Conservation (phyloP, 2,797 vertebrate species). For the Scomberomorus guttatus region DNA sequence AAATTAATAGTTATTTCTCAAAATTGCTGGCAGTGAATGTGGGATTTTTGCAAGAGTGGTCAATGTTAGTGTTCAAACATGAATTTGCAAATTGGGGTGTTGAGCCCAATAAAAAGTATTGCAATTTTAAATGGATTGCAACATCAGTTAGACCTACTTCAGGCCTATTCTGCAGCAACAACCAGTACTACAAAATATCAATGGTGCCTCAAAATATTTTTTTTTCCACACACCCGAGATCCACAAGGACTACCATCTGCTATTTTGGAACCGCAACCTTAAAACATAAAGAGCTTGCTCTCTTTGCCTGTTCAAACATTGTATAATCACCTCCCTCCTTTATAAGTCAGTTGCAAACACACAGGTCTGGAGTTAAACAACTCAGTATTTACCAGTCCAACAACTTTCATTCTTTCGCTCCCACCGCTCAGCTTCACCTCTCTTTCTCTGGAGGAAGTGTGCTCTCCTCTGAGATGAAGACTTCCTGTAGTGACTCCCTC, state of each 20-base stretch:
- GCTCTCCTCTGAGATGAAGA: constrained; percentile 68
- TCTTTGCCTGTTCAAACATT: background rate
- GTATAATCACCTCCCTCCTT: too few species aligned
- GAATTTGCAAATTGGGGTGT: too few species aligned
- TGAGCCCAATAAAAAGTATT: too few species aligned
- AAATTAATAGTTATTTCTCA: background rate
- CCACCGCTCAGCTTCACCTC: constrained; percentile 14
- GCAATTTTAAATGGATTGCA: background rate
- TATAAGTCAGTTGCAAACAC: constrained; percentile 8
- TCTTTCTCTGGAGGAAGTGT: constrained; percentile 64
- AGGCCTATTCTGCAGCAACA: background rate
- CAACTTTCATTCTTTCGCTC: constrained; percentile 18
- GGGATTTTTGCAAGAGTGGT: too few species aligned
- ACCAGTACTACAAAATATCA: too few species aligned
- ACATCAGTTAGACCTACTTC: background rate
- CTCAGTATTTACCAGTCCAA: background rate
- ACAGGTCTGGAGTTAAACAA: constrained; percentile 3
- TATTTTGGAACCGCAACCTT: background rate
- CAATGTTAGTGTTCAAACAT: too few species aligned
- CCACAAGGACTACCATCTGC: background rate
- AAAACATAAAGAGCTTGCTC: background rate
- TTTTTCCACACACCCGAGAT: too few species aligned
- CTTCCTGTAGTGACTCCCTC: constrained; percentile 71
- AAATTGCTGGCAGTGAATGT: too few species aligned
- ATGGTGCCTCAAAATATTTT: too few species aligned